Evolutionary conservation across 2,113 vertebrate genomes (phyloP).

Genomic region (Myanophis thanlyinensis): DNA sequence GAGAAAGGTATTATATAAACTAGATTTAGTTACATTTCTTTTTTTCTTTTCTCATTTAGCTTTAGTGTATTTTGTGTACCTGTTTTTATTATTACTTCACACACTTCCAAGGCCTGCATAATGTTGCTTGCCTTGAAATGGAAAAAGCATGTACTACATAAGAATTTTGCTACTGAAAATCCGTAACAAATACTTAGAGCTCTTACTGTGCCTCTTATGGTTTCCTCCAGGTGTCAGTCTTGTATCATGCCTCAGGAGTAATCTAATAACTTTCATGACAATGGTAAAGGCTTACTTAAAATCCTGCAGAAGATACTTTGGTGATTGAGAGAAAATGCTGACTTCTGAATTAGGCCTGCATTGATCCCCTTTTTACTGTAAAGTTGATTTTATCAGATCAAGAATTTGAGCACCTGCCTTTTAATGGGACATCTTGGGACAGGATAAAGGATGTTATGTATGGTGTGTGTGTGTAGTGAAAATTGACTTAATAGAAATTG

Average conservation of each 20-base stretch:
- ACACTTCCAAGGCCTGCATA: neutral
- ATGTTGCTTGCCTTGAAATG: neutral
- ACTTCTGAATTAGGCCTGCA: neutral
- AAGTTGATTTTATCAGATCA: neutral
- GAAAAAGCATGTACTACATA: neutral
- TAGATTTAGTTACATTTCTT: neutral
- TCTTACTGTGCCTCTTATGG: conserved; percentile 17
- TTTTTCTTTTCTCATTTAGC: neutral
- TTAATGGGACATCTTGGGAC: conserved; percentile 2
- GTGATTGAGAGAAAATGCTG: conserved; percentile 7
- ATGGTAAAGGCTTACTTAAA: conserved; percentile 2
- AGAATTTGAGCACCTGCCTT: neutral
- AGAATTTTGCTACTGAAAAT: neutral
- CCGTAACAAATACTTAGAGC: neutral
- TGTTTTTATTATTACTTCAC: neutral
- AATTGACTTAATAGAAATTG: neutral
- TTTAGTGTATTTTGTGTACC: neutral
- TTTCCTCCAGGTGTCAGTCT: conserved; percentile 64
- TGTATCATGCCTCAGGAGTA: conserved; percentile 8
- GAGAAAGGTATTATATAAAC: neutral
- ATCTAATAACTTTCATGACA: neutral
- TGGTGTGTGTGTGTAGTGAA: neutral
- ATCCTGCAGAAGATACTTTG: conserved; percentile 2
- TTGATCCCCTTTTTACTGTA: neutral
- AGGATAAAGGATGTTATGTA: neutral